Evolutionary conservation across 37 sponge, comb jelly and placozoan genomes (phyloP).

Genomic region (Bolinopsis microptera): DNA sequence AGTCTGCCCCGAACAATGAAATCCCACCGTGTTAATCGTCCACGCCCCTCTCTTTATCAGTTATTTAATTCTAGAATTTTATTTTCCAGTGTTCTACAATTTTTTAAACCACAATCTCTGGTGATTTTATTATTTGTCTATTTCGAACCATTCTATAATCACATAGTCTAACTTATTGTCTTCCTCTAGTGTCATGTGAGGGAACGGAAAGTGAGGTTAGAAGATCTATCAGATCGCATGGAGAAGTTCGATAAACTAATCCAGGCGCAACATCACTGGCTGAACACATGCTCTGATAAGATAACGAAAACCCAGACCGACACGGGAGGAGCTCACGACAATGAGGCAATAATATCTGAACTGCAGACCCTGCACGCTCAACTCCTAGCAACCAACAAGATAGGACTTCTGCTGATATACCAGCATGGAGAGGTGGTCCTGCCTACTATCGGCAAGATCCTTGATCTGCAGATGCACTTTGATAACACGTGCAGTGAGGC

Average conservation of each 20-base stretch:
- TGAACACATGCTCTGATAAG: constrained; percentile 33
- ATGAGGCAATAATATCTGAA: constrained; percentile 24
- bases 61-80: no score
- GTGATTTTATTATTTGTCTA: no score
- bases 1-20: no score
- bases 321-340: not conserved
- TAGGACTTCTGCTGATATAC: not conserved
- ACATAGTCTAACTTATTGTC: no score
- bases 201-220: constrained; percentile 39
- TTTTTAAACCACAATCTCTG: no score
- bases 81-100: no score
- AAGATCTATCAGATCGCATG: constrained; percentile 40
- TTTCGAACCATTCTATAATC: no score
- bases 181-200: constrained; percentile 51
- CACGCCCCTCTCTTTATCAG: no score
- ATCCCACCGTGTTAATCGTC: no score
- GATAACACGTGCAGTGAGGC: constrained; percentile 66
- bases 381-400: constrained; percentile 57
- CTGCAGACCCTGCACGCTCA: constrained; percentile 65
- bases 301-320: constrained; percentile 28
- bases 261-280: constrained; percentile 61
- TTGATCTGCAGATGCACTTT: constrained; percentile 63
- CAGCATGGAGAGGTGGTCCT: constrained; percentile 12
- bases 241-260: constrained; percentile 61
- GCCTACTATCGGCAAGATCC: constrained; percentile 57